phyloP scores from a whole-genome alignment of 1,140 invertebrate genomes.

The Drosophila kanapiae region DNA sequence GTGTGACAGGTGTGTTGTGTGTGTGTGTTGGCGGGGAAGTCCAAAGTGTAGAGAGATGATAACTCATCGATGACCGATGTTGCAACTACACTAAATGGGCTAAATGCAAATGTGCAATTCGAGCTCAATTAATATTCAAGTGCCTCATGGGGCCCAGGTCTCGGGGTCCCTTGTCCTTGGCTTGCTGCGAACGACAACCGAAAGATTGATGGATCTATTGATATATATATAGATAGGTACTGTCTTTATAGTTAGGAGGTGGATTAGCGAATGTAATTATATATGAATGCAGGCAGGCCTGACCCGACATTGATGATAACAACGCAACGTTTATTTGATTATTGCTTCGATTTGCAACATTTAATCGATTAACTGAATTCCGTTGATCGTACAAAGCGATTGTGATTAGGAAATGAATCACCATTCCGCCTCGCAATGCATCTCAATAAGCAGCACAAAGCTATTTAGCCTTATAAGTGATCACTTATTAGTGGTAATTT shows the following conservation, averaged over 20 bases:
- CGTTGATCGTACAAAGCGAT: background rate
- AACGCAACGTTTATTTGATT: conserved; percentile 7
- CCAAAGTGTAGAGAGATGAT: conserved; percentile 22
- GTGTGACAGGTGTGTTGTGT: conserved; percentile 30
- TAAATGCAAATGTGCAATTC: conserved; percentile 56
- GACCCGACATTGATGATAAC: conserved; percentile 12
- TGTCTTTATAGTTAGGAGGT: background rate
- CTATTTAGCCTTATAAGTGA: background rate
- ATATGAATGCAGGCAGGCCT: background rate
- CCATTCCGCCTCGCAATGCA: background rate
- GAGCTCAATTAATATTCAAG: conserved; percentile 57
- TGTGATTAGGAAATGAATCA: conserved; percentile 22
- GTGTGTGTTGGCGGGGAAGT: conserved; percentile 11
- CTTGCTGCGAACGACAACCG: background rate
- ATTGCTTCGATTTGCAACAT: conserved; percentile 20
- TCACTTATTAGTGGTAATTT: background rate
- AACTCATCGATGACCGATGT: conserved; percentile 33
- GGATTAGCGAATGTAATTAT: background rate
- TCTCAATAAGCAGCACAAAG: background rate
- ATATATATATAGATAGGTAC: background rate
- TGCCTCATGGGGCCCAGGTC: background rate
- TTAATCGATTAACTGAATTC: conserved; percentile 19
- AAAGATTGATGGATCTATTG: conserved; percentile 2
- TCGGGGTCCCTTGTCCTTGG: background rate
- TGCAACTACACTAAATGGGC: conserved; percentile 36